Evolutionary conservation across 2,797 vertebrate genomes (phyloP), one percentile per base, ranked within the genome.

Genomic region (Enteromius trimaculatus): DNA sequence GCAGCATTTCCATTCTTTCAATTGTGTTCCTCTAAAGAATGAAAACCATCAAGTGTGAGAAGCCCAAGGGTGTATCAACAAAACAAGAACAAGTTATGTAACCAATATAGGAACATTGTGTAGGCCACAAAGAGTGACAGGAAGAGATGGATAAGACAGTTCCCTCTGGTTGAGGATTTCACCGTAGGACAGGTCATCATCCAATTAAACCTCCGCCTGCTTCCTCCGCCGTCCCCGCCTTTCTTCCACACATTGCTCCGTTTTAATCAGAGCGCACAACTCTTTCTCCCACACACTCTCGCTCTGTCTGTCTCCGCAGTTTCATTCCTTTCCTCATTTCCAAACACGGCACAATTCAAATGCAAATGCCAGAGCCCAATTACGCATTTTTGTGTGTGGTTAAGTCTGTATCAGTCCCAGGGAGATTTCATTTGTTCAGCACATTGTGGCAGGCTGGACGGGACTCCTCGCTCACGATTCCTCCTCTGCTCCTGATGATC

Each of bases 331-430:
- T 70, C 66, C 37, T 77, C 66, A 53, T 44, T 39, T 80, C 81
- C 84, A 87, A 91, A 88, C 89, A 88, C 84, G 75, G 85, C 79
- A 79, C 88, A 78, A 94, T 93, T 94, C 90, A 92, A 88, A 94
- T 94, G 92, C 93, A 92, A 94, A 94, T 92, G 85, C 89, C n/a
- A 79, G 68, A 60, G 87, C 85, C 91, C 93, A 93, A 93, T 93
- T 93, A 92, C 81, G 86, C 88, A 87, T 88, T 89, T 89, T 89
- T 89, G 87, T 87, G 87, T 90, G 88, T 77, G 42, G 88, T 91
- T 90, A 91, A 89, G 90, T 91, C 89, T 92, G 90, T 89, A 87
- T 93, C 90, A 87, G 90, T 90, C 78, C 58, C 44, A 89, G 90
- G 87, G 89, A 86, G 84, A 90, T 92, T 92, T 88, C 88, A 29